Percentiles rank a stretch among this genome's conserved stretches.
Evolutionary conservation across 2,113 vertebrate species (phyloP).

Genomic region (Speoplatyrhinus poulsoni): DNA sequence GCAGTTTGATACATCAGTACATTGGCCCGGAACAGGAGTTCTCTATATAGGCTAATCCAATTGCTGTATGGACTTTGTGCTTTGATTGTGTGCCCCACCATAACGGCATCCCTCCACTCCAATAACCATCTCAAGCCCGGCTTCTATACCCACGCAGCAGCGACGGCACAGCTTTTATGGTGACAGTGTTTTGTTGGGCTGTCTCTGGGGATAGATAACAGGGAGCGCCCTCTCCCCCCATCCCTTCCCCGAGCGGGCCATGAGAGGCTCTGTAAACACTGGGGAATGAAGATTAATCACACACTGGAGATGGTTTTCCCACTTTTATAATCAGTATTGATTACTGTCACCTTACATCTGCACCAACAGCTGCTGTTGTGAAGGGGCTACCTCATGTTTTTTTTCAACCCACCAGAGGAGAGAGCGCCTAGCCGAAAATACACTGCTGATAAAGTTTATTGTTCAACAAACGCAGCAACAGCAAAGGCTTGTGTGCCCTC

Average conservation of each 20-base stretch:
- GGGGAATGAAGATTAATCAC: constrained; percentile 78
- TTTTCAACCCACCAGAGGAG: constrained; percentile 17
- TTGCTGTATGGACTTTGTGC: not conserved
- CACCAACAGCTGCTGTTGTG: constrained; percentile 67
- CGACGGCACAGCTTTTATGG: constrained; percentile 61
- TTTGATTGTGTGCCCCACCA: constrained; percentile 7
- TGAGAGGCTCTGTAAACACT: constrained; percentile 71
- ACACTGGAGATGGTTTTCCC: constrained; percentile 73
- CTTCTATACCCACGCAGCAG: constrained; percentile 31
- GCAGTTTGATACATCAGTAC: not conserved
- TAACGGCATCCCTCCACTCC: constrained; percentile 8
- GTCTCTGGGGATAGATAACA: constrained; percentile 69
- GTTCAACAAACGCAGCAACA: constrained; percentile 24
- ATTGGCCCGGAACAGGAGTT: not conserved
- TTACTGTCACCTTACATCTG: constrained; percentile 78
- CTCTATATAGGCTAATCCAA: not conserved
- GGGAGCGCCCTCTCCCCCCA: constrained; percentile 31
- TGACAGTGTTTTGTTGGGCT: constrained; percentile 64
- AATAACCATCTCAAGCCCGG: constrained; percentile 11
- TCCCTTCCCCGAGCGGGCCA: constrained; percentile 48
- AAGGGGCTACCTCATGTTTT: not conserved
- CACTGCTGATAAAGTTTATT: constrained; percentile 31
- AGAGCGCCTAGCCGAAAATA: constrained; percentile 15
- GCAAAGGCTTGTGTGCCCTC: constrained; percentile 14
- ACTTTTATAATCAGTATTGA: constrained; percentile 80